A percentile compares a stretch with the other conserved stretches of the same genome.
Conservation (phyloP, 92 coral and sea anemone species). For the Phenganax stokvisi region DNA sequence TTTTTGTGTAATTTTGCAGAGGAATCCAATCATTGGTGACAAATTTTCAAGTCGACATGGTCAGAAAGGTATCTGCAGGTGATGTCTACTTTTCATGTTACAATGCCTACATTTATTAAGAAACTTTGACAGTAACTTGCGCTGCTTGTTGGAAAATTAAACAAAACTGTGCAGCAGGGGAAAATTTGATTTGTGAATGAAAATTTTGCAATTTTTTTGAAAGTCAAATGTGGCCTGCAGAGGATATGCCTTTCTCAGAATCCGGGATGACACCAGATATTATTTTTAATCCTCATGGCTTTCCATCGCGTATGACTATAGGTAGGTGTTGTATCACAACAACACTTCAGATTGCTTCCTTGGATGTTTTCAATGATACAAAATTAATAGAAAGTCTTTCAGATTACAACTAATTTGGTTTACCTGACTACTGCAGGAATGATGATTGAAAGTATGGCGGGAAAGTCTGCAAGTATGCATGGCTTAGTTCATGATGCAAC, state of each 20-base stretch:
- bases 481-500: slow-evolving; percentile 94
- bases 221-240: slow-evolving; percentile 98
- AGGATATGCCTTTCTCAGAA: slow-evolving; percentile 95
- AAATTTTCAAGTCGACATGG: slow-evolving; percentile 98
- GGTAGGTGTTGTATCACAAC: slow-evolving; percentile 53
- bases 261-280: slow-evolving; percentile 99
- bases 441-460: slow-evolving; percentile 99
- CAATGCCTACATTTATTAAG: background rate
- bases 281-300: slow-evolving; percentile 93
- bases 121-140: background rate
- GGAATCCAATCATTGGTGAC: slow-evolving; percentile 99
- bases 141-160: background rate
- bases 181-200: too few species aligned
- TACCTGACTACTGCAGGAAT: slow-evolving; percentile 52
- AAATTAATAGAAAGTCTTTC: too few species aligned
- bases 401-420: too few species aligned
- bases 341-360: background rate
- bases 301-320: slow-evolving; percentile 99
- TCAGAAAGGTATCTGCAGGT: slow-evolving; percentile 99
- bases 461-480: slow-evolving; percentile 80
- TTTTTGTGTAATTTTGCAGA: slow-evolving; percentile 39
- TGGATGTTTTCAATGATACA: background rate
- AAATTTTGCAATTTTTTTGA: background rate
- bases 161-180: background rate
- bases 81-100: background rate